Conservation (phyloP, 92 coral and sea anemone genomes). For the Zoanthus sociatus region DNA sequence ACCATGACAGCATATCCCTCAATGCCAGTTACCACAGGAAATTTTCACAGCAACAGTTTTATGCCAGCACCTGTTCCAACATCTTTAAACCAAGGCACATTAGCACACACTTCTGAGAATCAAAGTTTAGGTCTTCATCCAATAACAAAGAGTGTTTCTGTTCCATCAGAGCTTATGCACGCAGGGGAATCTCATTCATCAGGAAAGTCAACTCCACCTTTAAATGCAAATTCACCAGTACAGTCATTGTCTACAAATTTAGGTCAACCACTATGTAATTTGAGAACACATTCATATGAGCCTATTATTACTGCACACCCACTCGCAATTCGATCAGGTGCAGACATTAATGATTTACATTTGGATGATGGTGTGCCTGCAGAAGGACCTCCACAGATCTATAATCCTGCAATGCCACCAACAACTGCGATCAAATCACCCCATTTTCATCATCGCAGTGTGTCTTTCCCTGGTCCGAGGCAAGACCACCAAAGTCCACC, state of each 20-base stretch:
- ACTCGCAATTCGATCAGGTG: constrained; percentile 84
- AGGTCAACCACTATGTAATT: constrained; percentile 82
- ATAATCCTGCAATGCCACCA: constrained; percentile 37
- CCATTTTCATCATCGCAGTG: constrained; percentile 32
- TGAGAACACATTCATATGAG: constrained; percentile 81
- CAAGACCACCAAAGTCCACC: constrained; percentile 42
- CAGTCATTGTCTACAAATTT: constrained; percentile 50
- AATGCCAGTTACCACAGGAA: not conserved
- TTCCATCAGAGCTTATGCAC: constrained; percentile 50
- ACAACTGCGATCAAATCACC: constrained; percentile 59
- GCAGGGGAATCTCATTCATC: not conserved
- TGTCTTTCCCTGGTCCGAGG: constrained; percentile 21
- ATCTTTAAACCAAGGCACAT: constrained; percentile 10
- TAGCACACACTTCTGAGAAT: constrained; percentile 10
- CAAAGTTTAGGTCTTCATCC: constrained; percentile 25
- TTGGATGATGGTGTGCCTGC: constrained; percentile 56
- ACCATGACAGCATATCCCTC: constrained; percentile 29
- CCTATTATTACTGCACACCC: constrained; percentile 76
- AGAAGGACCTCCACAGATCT: constrained; percentile 7
- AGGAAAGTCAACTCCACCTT: constrained; percentile 38
- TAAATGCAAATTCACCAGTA: constrained; percentile 14
- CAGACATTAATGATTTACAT: constrained; percentile 71
- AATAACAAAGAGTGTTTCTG: constrained; percentile 41
- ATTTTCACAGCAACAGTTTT: constrained; percentile 11
- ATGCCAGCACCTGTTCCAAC: constrained; percentile 21